phyloP scores from a whole-genome alignment of 2,888 invertebrate species.

The Phyllotreta cruciferae region DNA sequence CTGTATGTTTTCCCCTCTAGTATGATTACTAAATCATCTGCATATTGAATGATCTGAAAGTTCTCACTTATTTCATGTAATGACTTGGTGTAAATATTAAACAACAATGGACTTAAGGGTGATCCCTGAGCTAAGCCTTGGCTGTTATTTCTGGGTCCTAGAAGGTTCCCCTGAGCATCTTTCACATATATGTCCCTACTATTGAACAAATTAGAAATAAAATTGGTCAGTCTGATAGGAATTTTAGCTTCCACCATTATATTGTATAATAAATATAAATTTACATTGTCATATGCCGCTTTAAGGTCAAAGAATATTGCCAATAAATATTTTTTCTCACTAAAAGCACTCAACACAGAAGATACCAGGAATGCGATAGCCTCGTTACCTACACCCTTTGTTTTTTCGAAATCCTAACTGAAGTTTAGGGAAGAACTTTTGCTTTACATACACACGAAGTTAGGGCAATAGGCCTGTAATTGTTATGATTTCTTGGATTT shows the following conservation, averaged over 20 bases:
- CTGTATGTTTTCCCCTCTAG: not conserved
- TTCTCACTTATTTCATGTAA: not conserved
- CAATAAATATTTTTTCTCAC: not conserved
- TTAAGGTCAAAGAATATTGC: conserved; percentile 18
- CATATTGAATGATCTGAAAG: conserved; percentile 24
- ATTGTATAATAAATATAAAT: conserved; percentile 9
- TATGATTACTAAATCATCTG: conserved; percentile 24
- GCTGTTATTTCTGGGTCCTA: not conserved
- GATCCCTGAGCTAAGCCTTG: conserved; percentile 2
- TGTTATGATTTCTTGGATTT: conserved; percentile 4
- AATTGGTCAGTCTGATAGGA: not conserved
- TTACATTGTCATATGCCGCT: conserved; percentile 26
- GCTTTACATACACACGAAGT: conserved; percentile 9
- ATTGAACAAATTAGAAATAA: conserved; percentile 1
- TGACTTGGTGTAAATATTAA: conserved; percentile 2
- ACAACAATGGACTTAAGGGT: conserved; percentile 5
- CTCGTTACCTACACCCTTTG: not conserved
- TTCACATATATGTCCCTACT: conserved; percentile 4
- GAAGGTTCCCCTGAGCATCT: not conserved
- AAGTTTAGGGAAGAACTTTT: no score
- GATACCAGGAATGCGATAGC: not conserved
- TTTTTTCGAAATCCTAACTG: no score
- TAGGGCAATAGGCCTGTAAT: conserved; percentile 21
- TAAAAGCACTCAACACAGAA: conserved; percentile 4
- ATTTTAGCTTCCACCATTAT: not conserved